These are phyloP conservation scores for Borostomias antarcticus DNA, from an alignment of 2,797 vertebrate genomes.

Conservation along the genomic window DNA sequence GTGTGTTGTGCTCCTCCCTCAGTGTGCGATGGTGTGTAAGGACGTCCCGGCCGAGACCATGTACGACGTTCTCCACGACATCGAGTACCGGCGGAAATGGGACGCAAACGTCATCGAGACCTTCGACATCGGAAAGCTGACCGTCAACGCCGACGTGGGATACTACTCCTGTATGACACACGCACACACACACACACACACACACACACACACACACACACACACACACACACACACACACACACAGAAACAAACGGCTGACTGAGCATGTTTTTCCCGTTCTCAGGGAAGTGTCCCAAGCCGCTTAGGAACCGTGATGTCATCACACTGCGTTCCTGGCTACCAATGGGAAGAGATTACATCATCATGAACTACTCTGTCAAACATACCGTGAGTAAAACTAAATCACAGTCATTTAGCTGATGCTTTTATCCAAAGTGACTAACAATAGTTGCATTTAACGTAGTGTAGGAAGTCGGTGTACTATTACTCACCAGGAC, in stretches of 20 bases:
- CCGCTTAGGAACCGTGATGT: conserved; percentile 93
- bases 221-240: conserved; percentile 11
- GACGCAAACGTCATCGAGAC: conserved; percentile 96
- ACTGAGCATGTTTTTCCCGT: not conserved
- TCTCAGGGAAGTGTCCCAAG: conserved; percentile 90
- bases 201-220: not conserved
- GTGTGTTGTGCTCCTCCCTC: conserved; percentile 18
- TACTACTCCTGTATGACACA: conserved; percentile 86
- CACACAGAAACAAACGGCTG: not conserved
- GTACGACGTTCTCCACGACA: conserved; percentile 95
- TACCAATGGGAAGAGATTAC: conserved; percentile 90
- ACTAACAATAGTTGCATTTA: too few relatives aligned
- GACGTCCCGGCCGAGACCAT: conserved; percentile 87
- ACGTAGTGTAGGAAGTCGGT: too few relatives aligned
- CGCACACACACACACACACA: not conserved
- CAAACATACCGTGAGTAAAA: conserved; percentile 90
- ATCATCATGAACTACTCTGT: conserved; percentile 99
- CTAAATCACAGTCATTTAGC: too few relatives aligned
- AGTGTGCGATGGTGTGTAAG: conserved; percentile 91
- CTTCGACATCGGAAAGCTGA: conserved; percentile 93
- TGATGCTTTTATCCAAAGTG: too few relatives aligned
- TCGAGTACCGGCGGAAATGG: conserved; percentile 92
- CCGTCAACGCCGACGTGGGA: conserved; percentile 92
- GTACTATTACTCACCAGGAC: too few relatives aligned
- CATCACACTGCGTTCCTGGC: conserved; percentile 93